Percentiles rank a stretch among this genome's conserved stretches.
These are phyloP conservation scores for Thamnophis elegans DNA, from an alignment of 2,797 vertebrate genomes.

Conservation along the genomic window DNA sequence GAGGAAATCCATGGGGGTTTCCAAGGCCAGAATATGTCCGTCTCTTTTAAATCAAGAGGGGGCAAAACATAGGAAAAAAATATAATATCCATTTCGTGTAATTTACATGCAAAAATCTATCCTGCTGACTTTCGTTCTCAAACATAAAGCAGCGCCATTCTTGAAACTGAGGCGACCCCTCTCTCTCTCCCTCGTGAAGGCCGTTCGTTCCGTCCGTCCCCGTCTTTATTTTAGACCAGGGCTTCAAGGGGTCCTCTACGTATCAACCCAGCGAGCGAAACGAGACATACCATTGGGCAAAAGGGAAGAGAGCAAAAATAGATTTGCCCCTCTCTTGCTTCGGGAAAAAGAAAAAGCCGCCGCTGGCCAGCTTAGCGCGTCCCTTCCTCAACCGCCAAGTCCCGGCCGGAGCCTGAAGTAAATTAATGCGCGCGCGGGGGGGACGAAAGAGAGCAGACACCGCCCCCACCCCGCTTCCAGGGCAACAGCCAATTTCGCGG, in stretches of 20 bases:
- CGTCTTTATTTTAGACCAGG: not conserved
- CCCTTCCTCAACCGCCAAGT: no score
- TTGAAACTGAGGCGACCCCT: not conserved
- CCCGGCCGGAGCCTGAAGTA: not conserved
- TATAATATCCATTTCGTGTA: not conserved
- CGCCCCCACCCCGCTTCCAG: not conserved
- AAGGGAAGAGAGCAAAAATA: no score
- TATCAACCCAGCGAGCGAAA: not conserved
- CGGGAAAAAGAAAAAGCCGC: no score
- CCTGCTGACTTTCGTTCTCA: not conserved
- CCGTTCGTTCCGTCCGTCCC: not conserved
- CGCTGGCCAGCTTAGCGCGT: not conserved
- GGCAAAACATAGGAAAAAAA: not conserved
- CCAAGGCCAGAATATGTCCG: not conserved
- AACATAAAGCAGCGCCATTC: not conserved
- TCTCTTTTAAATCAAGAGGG: not conserved
- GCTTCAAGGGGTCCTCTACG: not conserved
- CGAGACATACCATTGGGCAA: not conserved
- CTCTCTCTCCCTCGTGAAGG: no score
- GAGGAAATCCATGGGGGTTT: not conserved
- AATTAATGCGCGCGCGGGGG: rapidly evolving
- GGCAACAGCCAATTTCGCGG: not conserved
- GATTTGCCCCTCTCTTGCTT: not conserved
- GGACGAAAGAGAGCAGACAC: not conserved
- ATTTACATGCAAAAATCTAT: not conserved